Base-by-base conservation (phyloP, 2,888 invertebrate species). In the Prostheceraeus crozeri region DNA sequence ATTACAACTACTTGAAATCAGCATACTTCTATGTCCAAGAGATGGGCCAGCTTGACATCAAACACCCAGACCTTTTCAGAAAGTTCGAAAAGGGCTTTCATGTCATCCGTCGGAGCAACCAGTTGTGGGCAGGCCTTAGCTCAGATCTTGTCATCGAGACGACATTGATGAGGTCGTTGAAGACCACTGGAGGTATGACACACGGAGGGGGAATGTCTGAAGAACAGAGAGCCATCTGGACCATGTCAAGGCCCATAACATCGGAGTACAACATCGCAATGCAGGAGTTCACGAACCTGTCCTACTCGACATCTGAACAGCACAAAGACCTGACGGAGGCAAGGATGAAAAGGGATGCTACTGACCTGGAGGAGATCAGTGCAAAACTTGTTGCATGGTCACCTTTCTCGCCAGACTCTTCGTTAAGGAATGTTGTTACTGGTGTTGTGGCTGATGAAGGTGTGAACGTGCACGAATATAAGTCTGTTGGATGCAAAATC, bases 81-180 rank as follows among this genome's bases (percentile, higher is more conserved):
- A 36, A 56, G 23, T 63, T 63, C 48, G 23, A 54, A 61, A 35
- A 57, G 21, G 60, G 61, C 8, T 36, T 19, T 33, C 55, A 57
- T 36, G 57, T 61, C 1, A 61, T 63, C 30, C 30, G 62, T 11
- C 28, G 62, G 23, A 45, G 45, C 28, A 45, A 63, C 35, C 54
- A 58, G 28, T 61, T 57, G 31, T 64, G 63, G 60, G 63, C 60
- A 35, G 64, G 55, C 16, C 63, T 63, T 30, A 23, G 52, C 30
- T 60, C 45, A 21, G 57, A 63, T 51, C 62, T 63, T 25, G 62
- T 60, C 4, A 63, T 63, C 23, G 63, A 63, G 59, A 59, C 62
- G 35, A 56, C 45, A 8, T 35, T 63, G 31, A 63, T 60, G 63
- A 58, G 59, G 21, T 63, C 63, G 16, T 31, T 59, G 21, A 63